Percentiles rank a stretch among this genome's conserved stretches.
phyloP scores from a whole-genome alignment of 2,113 vertebrate genomes.

The western clawed frog (Xenopus tropicalis) region DNA sequence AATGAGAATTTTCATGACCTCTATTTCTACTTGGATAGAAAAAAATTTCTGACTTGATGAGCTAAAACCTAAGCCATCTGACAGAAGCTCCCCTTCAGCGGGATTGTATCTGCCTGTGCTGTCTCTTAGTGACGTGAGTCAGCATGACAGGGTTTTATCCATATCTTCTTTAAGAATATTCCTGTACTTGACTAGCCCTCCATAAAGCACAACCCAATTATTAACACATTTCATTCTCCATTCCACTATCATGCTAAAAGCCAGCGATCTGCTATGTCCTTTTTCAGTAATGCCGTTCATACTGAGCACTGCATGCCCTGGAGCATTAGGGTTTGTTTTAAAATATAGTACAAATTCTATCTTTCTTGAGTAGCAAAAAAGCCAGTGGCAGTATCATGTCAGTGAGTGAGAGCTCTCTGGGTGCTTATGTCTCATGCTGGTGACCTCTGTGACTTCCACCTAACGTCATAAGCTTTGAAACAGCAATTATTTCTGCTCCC shows the following conservation, averaged over 20 bases:
- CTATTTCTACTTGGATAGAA: constrained; percentile 15
- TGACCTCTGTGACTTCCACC: neutral
- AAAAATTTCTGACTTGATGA: constrained; percentile 13
- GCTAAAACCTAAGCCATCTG: constrained; percentile 13
- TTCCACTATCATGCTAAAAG: neutral
- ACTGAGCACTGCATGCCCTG: neutral
- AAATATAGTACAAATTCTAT: neutral
- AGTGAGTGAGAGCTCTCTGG: neutral
- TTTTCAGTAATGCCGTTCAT: neutral
- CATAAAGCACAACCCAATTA: neutral
- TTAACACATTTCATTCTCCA: neutral
- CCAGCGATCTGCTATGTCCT: too few relatives aligned
- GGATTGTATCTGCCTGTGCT: neutral
- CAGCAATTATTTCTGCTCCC: neutral
- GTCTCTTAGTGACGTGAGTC: constrained; percentile 6
- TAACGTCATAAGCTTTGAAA: constrained; percentile 19
- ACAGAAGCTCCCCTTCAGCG: constrained; percentile 20
- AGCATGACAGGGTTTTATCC: constrained; percentile 26
- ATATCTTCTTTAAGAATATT: constrained; percentile 1
- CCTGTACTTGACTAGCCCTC: neutral
- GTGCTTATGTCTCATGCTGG: neutral
- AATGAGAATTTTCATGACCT: constrained; percentile 3
- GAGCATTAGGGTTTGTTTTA: neutral
- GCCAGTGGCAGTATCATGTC: constrained; percentile 9
- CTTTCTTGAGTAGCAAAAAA: neutral